Evolutionary conservation across 2,113 vertebrate genomes (phyloP).

Genomic region (Chamaea fasciata): DNA sequence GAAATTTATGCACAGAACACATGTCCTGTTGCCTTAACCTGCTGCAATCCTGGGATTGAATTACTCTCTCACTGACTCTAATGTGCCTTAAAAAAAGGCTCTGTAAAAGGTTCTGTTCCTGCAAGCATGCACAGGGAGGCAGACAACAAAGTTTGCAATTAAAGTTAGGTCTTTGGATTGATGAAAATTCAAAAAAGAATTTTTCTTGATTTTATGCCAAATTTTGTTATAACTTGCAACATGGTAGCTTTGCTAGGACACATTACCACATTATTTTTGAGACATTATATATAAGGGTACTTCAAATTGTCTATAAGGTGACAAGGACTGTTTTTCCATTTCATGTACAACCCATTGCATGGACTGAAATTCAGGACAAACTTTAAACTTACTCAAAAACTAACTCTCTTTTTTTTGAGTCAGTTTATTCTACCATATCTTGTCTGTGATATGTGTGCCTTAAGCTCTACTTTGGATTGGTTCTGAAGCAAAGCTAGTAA

Average conservation of each 20-base stretch:
- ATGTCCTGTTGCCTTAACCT: neutral
- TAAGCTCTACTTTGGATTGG: neutral
- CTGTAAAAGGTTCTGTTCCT: neutral
- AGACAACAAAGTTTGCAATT: neutral
- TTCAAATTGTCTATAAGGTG: neutral
- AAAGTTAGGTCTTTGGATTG: neutral
- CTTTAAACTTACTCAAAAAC: neutral
- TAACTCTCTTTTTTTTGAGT: neutral
- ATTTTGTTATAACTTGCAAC: neutral
- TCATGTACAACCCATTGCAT: neutral
- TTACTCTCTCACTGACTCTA: neutral
- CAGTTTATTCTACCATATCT: neutral
- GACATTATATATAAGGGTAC: neutral
- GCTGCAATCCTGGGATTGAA: neutral
- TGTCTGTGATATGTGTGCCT: neutral
- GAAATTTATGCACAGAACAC: neutral
- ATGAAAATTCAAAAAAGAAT: neutral
- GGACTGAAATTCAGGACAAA: neutral
- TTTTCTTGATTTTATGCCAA: neutral
- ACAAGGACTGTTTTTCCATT: neutral
- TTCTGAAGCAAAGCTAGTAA: constrained; percentile 42
- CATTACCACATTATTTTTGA: neutral
- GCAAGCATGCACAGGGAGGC: neutral
- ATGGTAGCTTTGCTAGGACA: neutral
- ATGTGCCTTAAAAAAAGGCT: neutral